Conservation (phyloP, 2,888 invertebrate species). For the Acleris sparsana region DNA sequence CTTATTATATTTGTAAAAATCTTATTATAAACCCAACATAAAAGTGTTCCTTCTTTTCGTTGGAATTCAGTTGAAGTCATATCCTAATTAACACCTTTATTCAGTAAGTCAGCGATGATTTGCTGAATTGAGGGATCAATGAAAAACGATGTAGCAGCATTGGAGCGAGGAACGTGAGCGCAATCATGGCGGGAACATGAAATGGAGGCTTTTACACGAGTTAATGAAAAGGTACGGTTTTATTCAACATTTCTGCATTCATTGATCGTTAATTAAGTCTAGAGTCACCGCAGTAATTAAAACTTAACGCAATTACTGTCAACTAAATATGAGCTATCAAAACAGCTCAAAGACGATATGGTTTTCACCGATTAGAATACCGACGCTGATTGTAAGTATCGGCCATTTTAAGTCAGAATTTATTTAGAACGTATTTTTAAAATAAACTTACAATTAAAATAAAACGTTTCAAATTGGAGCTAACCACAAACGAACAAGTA, state of each 20-base stretch:
- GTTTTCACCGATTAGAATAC: too few relatives aligned
- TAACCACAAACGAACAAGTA: too few relatives aligned
- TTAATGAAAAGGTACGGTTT: constrained; percentile 24
- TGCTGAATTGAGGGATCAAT: constrained; percentile 20
- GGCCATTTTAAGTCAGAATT: too few relatives aligned
- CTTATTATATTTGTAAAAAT: too few relatives aligned
- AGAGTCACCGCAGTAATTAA: background rate
- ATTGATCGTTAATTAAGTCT: constrained; percentile 4
- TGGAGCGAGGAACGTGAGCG: constrained; percentile 3
- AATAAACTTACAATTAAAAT: too few relatives aligned
- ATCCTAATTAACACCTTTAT: constrained; percentile 14
- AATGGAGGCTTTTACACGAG: constrained; percentile 22
- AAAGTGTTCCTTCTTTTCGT: too few relatives aligned
- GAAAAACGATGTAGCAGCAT: background rate
- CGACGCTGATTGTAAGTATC: too few relatives aligned
- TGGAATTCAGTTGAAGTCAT: background rate
- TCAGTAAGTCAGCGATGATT: constrained; percentile 14
- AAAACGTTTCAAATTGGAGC: too few relatives aligned
- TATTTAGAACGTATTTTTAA: too few relatives aligned
- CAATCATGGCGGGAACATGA: constrained; percentile 21
- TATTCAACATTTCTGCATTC: constrained; percentile 20
- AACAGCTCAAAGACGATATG: too few relatives aligned
- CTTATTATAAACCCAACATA: too few relatives aligned
- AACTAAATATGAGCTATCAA: too few relatives aligned
- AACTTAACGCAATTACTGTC: background rate